These are phyloP conservation scores for Lasioglossum zephyrum DNA, from an alignment of 2,888 invertebrate species.

Conservation along the genomic window DNA sequence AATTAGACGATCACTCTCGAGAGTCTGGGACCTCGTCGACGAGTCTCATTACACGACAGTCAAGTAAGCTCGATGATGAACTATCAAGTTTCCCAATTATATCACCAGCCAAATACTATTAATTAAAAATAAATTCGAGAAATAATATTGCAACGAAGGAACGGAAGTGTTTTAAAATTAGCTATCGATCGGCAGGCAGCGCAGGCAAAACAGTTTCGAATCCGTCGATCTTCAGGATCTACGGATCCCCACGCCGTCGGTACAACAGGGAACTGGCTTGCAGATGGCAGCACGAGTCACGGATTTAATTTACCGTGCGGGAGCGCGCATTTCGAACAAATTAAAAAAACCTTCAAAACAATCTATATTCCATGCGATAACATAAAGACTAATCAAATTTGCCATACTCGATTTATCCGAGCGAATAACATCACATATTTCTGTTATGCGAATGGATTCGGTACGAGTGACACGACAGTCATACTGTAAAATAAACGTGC, in stretches of 20 bases:
- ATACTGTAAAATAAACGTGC: neutral
- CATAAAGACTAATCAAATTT: neutral
- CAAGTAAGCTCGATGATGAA: too few relatives aligned
- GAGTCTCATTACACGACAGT: too few relatives aligned
- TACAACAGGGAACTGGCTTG: constrained; percentile 60
- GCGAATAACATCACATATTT: neutral
- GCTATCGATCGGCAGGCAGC: neutral
- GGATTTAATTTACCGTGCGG: constrained; percentile 27
- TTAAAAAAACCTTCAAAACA: neutral
- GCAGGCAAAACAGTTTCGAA: neutral
- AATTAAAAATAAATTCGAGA: neutral
- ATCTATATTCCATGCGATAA: neutral
- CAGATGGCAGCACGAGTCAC: constrained; percentile 72
- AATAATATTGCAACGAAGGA: neutral
- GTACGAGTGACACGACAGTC: neutral
- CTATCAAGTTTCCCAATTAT: too few relatives aligned
- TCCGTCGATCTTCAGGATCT: constrained; percentile 16
- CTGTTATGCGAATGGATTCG: neutral
- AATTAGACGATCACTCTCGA: too few relatives aligned
- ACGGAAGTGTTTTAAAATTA: neutral
- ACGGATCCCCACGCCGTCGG: constrained; percentile 51
- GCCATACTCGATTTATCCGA: accelerated
- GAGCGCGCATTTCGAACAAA: constrained; percentile 30
- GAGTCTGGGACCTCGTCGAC: too few relatives aligned
- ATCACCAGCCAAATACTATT: neutral